Conservation (phyloP, 2,888 invertebrate genomes). For the Seladonia tumulorum region DNA sequence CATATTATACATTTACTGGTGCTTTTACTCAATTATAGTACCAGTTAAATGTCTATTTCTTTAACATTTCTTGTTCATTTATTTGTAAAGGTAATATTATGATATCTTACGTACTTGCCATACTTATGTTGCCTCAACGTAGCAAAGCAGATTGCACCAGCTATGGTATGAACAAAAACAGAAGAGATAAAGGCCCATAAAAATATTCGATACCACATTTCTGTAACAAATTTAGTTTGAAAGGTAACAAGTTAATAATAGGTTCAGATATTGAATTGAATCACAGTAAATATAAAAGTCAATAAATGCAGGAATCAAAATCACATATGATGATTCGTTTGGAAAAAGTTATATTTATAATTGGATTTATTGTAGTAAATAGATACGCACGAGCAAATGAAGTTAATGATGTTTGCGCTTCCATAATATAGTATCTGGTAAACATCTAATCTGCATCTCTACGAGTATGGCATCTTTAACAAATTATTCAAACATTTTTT, state of each 20-base stretch:
- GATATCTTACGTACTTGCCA: constrained; percentile 86
- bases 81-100: not conserved
- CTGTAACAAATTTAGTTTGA: constrained; percentile 86
- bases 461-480: constrained; percentile 21
- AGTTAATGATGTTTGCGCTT: constrained; percentile 73
- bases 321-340: not conserved
- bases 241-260: not conserved
- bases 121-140: constrained; percentile 97
- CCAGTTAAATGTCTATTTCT: not conserved
- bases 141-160: constrained; percentile 95
- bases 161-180: constrained; percentile 95
- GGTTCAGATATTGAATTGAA: not conserved
- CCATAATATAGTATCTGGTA: constrained; percentile 46
- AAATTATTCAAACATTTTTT: constrained; percentile 21
- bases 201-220: constrained; percentile 99
- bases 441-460: constrained; percentile 18
- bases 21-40: not conserved
- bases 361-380: constrained; percentile 7
- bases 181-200: constrained; percentile 98
- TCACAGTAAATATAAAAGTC: not conserved
- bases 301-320: not conserved
- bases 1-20: constrained; percentile 35
- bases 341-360: not conserved
- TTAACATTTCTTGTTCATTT: not conserved
- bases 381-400: constrained; percentile 77